Base-by-base conservation (phyloP, 2,797 vertebrate species). In the Mormyrus proboscirostris region DNA sequence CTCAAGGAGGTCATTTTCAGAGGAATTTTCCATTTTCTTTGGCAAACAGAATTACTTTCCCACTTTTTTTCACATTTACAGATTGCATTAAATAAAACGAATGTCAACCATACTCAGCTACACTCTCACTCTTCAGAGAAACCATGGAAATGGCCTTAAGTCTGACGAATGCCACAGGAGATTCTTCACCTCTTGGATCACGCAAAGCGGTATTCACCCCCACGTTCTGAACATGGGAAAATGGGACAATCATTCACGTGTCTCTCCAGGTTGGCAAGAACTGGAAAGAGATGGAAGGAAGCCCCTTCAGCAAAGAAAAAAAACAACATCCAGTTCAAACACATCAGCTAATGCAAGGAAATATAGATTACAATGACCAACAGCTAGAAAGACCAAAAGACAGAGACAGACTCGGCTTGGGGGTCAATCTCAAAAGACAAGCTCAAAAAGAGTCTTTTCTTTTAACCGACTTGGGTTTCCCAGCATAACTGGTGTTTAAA, bases 391-490 rank as follows among this genome's bases (percentile, higher is more conserved):
- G 8, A 16, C 2, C 41, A 6, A 3, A 10, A 88, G 25, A 25
- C 1, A 89, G 41, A 79, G 33, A 4, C 10, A 82, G 76, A 88
- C 25, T 65, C n/a, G 33, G 51, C 73, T n/a, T 29, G 38, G n/a
- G 53, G 2, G 44, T 62, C 14, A 86, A 25, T 62, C 29, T 57
- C 25, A 19, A 25, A 38, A 86, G 85, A 16, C 69, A 14, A 62
- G 25, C 88, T 90, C 90, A 90, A 69, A 55, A 69, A n/a, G 29
- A 3, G 47, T 89, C 89, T 86, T 90, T 90, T 88, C 90, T 92
- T 92, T 90, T 50, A 50, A 25, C 47, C 14, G 4, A 33, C 7
- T 38, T 93, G 93, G 93, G 93, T 94, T 94, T 93, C 92, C 92
- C 93, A 92, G 47, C 92, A 92, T 91, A 90, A 89, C 89, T 86